Base-by-base conservation (phyloP, 92 coral and sea anemone genomes). In the Heliopora coerulea region DNA sequence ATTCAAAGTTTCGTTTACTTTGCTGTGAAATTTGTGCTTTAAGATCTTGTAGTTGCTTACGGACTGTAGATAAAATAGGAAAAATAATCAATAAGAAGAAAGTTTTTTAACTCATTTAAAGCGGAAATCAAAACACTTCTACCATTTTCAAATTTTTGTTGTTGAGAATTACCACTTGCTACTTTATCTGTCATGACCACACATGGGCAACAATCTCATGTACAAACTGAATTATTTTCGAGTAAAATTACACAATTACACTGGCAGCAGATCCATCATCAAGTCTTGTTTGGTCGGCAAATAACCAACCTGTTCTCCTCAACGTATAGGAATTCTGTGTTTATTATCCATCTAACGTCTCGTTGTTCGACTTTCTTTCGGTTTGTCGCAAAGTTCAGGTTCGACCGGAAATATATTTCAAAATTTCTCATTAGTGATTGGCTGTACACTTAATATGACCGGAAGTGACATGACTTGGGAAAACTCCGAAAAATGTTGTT, bases 1-100 rank as follows among this genome's bases (percentile, higher is more conserved):
- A 73, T 54, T 93, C 98, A 73, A 90, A 93, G 81, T 93, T 93
- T 77, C 84, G 89, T 68, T 88, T 93, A 69, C 98, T 90, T 40
- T 84, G 86, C 20, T 93, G 95, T 5, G 98, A 93, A 30, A 93
- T 93, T 62, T 90, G 87, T 25, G 81, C 86, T 70, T 93, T 93
- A 32, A 93, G 87, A 31, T 72, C 60, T 83, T 88, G 87, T 24
- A 93, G 86, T 59, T 89, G 84, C 32, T 88, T 86, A 50, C 88
- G 96, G 31, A 93, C 98, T 93, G 86, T 44, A 63, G 44, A 44
- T 5, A 61, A 61, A 46, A 68, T 42, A 49, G 26, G 8, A 27
- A 44, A 44, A 44, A 25, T 0, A 3, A 18, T 11, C 1, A 46
- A 68, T 29, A 52, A 69, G 9, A 17, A 27, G 48, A 13, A 54